Evolutionary conservation across 2,113 vertebrate genomes (phyloP).

Genomic region (Alethe diademata): DNA sequence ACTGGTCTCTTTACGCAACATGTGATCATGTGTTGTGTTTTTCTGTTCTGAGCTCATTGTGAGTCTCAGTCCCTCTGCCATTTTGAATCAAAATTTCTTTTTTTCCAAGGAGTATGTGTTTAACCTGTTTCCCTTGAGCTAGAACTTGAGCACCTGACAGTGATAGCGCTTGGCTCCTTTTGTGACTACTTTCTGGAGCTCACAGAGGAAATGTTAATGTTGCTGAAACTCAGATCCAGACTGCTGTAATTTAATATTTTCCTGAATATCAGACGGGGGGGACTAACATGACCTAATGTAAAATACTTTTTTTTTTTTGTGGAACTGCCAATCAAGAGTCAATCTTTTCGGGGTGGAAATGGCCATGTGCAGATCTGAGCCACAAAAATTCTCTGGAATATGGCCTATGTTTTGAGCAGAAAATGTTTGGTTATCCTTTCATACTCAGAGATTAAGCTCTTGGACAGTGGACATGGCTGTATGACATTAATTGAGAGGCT

Average conservation of each 20-base stretch:
- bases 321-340: not conserved
- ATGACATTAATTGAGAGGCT: not conserved
- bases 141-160: not conserved
- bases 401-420: not conserved
- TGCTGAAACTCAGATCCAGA: not conserved
- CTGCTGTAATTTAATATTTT: not conserved
- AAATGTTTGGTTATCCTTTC: not conserved
- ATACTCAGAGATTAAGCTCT: not conserved
- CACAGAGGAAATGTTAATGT: not conserved
- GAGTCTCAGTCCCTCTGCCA: not conserved
- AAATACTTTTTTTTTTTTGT: not conserved
- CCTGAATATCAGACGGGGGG: not conserved
- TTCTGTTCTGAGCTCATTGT: not conserved
- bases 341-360: not conserved
- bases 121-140: not conserved
- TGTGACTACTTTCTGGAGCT: not conserved
- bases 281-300: not conserved
- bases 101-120: not conserved
- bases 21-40: not conserved
- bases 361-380: rapidly evolving
- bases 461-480: not conserved
- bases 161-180: not conserved
- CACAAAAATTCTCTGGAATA: not conserved
- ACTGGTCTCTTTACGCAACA: not conserved
- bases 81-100: not conserved